Percentiles rank a stretch among this genome's conserved stretches.
phyloP scores from a whole-genome alignment of 2,888 invertebrate species.

The Hololepta plana region DNA sequence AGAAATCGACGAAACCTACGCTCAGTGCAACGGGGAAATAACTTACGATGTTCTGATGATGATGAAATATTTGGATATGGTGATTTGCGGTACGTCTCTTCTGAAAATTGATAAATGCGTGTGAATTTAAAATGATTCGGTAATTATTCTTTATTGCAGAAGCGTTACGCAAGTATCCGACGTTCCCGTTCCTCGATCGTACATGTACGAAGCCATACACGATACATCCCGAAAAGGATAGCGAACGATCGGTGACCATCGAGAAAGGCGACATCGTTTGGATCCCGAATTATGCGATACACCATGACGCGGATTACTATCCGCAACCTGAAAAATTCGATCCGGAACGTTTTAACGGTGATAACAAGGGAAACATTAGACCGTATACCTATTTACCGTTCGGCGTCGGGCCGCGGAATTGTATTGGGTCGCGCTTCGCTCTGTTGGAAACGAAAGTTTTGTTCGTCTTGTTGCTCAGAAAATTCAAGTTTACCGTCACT shows the following conservation, averaged over 20 bases:
- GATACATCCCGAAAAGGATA: constrained; percentile 10
- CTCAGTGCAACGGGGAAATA: constrained; percentile 20
- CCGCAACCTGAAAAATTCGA: constrained; percentile 18
- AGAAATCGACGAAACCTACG: constrained; percentile 23
- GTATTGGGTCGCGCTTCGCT: constrained; percentile 32
- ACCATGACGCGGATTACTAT: constrained; percentile 16
- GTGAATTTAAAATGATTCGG: no score
- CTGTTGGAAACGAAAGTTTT: constrained; percentile 16
- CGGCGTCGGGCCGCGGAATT: constrained; percentile 38
- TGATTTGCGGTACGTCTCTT: constrained; percentile 29
- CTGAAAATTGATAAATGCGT: not conserved
- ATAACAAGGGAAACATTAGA: constrained; percentile 31
- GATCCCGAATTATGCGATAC: constrained; percentile 16
- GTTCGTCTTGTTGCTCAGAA: constrained; percentile 14
- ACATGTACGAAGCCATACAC: constrained; percentile 13
- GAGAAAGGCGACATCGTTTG: constrained; percentile 11
- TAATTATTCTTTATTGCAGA: no score
- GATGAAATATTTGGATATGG: constrained; percentile 43
- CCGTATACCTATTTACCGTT: constrained; percentile 24
- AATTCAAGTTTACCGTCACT: constrained; percentile 15
- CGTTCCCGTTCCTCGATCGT: constrained; percentile 12
- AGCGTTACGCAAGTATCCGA: constrained; percentile 17
- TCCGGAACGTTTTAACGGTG: constrained; percentile 27
- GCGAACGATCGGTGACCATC: constrained; percentile 11
- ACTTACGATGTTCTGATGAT: constrained; percentile 32